These are phyloP conservation scores for Athalia rosae DNA, from an alignment of 2,888 invertebrate species.

Conservation along the genomic window DNA sequence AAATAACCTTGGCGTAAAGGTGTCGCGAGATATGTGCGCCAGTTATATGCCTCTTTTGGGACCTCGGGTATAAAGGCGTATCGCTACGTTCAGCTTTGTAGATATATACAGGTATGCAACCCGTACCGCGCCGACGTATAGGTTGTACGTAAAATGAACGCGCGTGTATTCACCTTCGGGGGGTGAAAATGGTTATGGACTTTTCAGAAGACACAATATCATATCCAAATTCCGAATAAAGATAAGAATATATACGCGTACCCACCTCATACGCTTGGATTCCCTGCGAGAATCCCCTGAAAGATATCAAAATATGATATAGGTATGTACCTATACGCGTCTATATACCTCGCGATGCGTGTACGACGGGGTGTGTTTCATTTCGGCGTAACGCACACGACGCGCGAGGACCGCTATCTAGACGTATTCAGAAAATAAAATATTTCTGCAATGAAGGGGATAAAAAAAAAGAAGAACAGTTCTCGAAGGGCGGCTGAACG, in stretches of 20 bases:
- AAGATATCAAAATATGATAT: neutral
- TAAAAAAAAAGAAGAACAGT: no score
- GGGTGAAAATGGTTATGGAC: constrained; percentile 32
- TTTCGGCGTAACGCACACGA: no score
- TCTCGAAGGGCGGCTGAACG: no score
- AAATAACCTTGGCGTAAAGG: neutral
- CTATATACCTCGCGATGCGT: no score
- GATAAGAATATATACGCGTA: constrained; percentile 12
- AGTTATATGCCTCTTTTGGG: constrained; percentile 23
- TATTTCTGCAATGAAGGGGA: no score
- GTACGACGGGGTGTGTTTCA: no score
- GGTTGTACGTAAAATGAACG: no score
- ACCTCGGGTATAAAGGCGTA: constrained; percentile 23
- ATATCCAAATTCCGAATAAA: constrained; percentile 28
- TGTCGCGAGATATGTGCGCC: constrained; percentile 1
- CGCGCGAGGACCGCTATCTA: no score
- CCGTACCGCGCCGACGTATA: no score
- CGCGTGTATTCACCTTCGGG: neutral
- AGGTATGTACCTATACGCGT: no score
- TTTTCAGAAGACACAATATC: constrained; percentile 25
- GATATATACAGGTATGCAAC: no score
- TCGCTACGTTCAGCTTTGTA: neutral
- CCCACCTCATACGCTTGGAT: neutral
- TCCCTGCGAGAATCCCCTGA: neutral
- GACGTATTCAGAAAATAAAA: no score